phyloP scores from a whole-genome alignment of 1,140 invertebrate species.

The Triops longicaudatus region DNA sequence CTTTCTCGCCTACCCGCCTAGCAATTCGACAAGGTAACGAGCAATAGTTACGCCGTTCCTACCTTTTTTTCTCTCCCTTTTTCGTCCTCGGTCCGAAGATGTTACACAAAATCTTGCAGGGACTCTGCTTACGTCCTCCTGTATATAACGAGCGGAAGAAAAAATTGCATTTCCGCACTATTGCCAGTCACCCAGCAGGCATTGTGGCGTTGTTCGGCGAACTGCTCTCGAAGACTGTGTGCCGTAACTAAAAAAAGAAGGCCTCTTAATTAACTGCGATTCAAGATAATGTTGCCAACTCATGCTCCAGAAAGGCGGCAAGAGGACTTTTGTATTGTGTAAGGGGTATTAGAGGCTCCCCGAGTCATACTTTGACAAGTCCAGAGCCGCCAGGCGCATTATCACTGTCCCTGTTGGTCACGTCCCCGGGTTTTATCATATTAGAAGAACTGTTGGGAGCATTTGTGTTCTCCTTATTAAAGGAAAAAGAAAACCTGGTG shows the following conservation, averaged over 20 bases:
- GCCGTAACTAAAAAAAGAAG: neutral
- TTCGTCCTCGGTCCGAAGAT: too few relatives aligned
- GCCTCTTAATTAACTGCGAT: conserved; percentile 4
- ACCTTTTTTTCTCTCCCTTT: neutral
- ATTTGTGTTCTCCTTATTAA: conserved; percentile 2
- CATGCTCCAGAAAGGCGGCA: neutral
- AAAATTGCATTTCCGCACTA: neutral
- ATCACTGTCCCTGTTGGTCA: conserved; percentile 11
- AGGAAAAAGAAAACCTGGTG: neutral
- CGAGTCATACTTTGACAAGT: neutral
- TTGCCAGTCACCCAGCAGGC: conserved; percentile 3
- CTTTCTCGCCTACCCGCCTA: neutral
- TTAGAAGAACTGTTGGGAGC: conserved; percentile 14
- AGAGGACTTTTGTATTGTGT: conserved; percentile 1
- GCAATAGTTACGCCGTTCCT: neutral
- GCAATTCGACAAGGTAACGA: conserved; percentile 10
- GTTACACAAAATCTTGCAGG: neutral
- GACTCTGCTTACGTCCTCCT: neutral
- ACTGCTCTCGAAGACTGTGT: conserved; percentile 11
- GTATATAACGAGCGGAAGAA: neutral
- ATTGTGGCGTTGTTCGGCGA: neutral
- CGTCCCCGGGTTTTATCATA: neutral
- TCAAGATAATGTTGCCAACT: conserved; percentile 15
- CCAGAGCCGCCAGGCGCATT: conserved; percentile 1
- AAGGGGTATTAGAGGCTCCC: neutral